A percentile compares a stretch with the other conserved stretches of the same genome.
Evolutionary conservation across 2,797 vertebrate genomes (phyloP).

Genomic region (Rhynchotus rufescens): DNA sequence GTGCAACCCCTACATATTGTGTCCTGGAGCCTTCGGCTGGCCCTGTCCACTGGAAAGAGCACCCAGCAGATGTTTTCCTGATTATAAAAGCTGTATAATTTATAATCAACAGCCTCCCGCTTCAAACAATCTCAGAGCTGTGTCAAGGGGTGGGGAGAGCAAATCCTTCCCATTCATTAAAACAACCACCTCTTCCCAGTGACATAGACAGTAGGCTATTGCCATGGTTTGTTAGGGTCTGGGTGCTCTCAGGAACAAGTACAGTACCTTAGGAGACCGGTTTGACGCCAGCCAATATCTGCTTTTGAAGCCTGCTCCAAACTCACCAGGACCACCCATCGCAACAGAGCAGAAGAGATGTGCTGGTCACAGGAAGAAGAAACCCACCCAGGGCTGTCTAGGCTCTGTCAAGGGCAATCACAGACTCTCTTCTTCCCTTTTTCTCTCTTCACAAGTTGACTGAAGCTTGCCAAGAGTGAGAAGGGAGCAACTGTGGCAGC

Average conservation of each 20-base stretch:
- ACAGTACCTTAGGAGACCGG: not conserved
- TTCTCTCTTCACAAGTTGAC: not conserved
- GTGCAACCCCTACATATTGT: conserved; percentile 69
- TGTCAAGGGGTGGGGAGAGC: not conserved
- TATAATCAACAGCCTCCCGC: conserved; percentile 61
- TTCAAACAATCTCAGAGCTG: conserved; percentile 56
- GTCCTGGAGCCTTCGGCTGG: conserved; percentile 77
- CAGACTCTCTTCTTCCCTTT: not conserved
- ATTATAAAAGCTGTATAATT: conserved; percentile 75
- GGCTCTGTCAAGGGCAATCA: not conserved
- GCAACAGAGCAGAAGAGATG: not conserved
- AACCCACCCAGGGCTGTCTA: accelerated
- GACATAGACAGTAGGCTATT: not conserved
- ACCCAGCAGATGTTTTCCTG: conserved; percentile 78
- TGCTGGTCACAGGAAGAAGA: not conserved
- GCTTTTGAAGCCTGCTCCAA: not conserved
- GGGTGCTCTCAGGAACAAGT: not conserved
- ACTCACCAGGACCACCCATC: not conserved
- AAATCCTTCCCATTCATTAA: conserved; percentile 43
- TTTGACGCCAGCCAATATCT: not conserved
- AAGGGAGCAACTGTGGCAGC: not conserved
- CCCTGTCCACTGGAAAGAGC: conserved; percentile 74
- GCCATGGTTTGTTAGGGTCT: not conserved
- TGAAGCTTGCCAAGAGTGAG: not conserved
- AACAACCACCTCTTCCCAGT: not conserved